Conservation (phyloP, 2,113 vertebrate species). For the Trachemys scripta region DNA sequence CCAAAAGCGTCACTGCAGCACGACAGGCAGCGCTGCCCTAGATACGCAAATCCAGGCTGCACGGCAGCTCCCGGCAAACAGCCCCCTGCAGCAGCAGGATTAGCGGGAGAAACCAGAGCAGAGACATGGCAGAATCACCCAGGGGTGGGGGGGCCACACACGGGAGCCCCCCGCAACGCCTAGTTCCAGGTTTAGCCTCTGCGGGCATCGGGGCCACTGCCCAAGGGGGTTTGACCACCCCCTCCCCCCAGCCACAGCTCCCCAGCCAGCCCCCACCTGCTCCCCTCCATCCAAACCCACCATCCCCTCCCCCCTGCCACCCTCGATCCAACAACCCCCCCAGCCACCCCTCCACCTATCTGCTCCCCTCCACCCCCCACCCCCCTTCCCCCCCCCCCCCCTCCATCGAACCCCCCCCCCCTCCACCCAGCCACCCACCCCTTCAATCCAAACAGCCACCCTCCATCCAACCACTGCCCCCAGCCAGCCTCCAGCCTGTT, state of each 20-base stretch:
- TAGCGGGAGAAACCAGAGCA: not conserved
- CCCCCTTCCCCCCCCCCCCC: too few species aligned
- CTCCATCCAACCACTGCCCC: too few species aligned
- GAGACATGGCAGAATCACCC: not conserved
- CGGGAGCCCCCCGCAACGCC: too few species aligned
- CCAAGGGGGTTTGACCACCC: too few species aligned
- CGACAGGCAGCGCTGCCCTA: conserved; percentile 30
- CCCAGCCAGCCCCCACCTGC: not conserved
- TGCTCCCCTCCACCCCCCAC: fast-evolving
- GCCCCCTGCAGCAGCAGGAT: not conserved
- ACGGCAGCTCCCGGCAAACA: conserved; percentile 46
- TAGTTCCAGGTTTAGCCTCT: too few species aligned
- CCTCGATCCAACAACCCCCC: too few species aligned
- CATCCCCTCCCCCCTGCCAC: not conserved
- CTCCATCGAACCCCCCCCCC: too few species aligned
- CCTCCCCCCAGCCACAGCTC: not conserved
- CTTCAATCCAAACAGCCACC: too few species aligned
- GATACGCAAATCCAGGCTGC: not conserved
- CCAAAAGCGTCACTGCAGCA: conserved; percentile 63
- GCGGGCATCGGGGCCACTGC: too few species aligned
- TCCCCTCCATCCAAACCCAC: not conserved
- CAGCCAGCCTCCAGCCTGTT: too few species aligned
- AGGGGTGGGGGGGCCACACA: not conserved
- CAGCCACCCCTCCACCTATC: not conserved
- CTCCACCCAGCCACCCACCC: too few species aligned